phyloP scores from a whole-genome alignment of 2,888 invertebrate genomes.

The Hypomecis atomaria region DNA sequence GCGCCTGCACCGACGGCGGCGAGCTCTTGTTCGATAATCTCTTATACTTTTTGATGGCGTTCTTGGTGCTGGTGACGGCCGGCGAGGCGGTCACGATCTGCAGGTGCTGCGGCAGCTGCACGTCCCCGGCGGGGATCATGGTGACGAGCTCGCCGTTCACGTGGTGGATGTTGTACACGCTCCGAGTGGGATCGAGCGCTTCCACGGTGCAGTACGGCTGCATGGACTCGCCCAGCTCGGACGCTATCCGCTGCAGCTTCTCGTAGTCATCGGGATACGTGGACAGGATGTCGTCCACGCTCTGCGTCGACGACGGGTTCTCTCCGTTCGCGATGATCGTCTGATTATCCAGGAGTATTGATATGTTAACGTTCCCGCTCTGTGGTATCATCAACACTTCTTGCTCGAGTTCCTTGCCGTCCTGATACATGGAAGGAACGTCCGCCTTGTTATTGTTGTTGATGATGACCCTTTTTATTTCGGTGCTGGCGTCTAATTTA shows the following conservation, averaged over 20 bases:
- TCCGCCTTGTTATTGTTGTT: slow-evolving; percentile 80
- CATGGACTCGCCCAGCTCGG: slow-evolving; percentile 91
- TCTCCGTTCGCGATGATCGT: slow-evolving; percentile 77
- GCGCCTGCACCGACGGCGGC: slow-evolving; percentile 69
- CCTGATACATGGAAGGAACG: slow-evolving; percentile 84
- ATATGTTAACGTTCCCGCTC: slow-evolving; percentile 75
- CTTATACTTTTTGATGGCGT: slow-evolving; percentile 89
- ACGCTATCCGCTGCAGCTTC: slow-evolving; percentile 92
- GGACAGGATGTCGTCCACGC: slow-evolving; percentile 88
- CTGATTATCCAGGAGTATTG: slow-evolving; percentile 79
- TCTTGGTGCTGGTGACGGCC: slow-evolving; percentile 86
- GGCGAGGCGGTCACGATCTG: slow-evolving; percentile 86
- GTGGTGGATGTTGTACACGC: slow-evolving; percentile 84
- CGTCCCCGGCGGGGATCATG: slow-evolving; percentile 77
- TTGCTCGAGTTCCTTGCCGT: slow-evolving; percentile 68
- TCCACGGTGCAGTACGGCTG: slow-evolving; percentile 88
- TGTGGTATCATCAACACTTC: slow-evolving; percentile 76
- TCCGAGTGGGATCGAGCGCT: slow-evolving; percentile 79
- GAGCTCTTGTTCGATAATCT: slow-evolving; percentile 84
- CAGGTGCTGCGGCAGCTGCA: slow-evolving; percentile 78
- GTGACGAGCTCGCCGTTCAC: slow-evolving; percentile 78
- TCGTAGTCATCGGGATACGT: slow-evolving; percentile 92
- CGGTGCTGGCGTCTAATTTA: slow-evolving; percentile 70
- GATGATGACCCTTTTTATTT: slow-evolving; percentile 73
- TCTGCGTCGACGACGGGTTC: slow-evolving; percentile 84